Conservation (phyloP, 2,797 vertebrate species). For the Steatocranus sp. region DNA sequence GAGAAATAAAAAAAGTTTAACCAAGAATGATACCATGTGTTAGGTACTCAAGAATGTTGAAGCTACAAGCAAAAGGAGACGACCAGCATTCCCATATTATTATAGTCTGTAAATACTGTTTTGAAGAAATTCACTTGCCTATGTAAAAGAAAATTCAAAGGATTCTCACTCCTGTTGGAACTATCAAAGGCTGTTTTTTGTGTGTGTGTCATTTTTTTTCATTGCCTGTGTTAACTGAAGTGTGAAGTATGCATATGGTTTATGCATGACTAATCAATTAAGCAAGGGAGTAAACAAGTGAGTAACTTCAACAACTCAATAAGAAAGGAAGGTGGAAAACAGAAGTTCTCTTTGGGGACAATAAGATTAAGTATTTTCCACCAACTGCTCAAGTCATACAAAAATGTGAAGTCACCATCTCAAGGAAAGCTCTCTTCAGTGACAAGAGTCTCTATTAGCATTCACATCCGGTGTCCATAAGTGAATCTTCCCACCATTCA, state of each 20-base stretch:
- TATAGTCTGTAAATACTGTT: constrained; percentile 33
- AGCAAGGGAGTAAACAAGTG: constrained; percentile 10
- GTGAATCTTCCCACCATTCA: constrained; percentile 7
- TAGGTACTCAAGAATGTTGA: not conserved
- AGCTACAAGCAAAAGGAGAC: not conserved
- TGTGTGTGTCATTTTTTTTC: not conserved
- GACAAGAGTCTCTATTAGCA: constrained; percentile 18
- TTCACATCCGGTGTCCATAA: constrained; percentile 29
- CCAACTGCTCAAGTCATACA: constrained; percentile 19
- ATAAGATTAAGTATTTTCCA: constrained; percentile 2
- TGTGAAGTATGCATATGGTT: constrained; percentile 1
- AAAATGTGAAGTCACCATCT: constrained; percentile 30
- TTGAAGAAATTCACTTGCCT: constrained; percentile 31
- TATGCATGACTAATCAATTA: constrained; percentile 27
- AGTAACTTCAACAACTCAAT: constrained; percentile 4
- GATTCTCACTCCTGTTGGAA: constrained; percentile 11
- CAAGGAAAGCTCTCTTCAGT: constrained; percentile 3
- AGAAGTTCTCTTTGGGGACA: not conserved
- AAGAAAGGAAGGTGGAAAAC: not conserved
- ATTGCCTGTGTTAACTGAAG: not conserved
- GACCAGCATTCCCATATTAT: constrained; percentile 23
- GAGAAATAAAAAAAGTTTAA: constrained; percentile 5
- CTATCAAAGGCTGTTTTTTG: not conserved
- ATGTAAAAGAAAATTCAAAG: constrained; percentile 26
- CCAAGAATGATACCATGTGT: not conserved